These are phyloP conservation scores for Myiozetetes cayanensis DNA, from an alignment of 2,113 vertebrate species.

Conservation along the genomic window DNA sequence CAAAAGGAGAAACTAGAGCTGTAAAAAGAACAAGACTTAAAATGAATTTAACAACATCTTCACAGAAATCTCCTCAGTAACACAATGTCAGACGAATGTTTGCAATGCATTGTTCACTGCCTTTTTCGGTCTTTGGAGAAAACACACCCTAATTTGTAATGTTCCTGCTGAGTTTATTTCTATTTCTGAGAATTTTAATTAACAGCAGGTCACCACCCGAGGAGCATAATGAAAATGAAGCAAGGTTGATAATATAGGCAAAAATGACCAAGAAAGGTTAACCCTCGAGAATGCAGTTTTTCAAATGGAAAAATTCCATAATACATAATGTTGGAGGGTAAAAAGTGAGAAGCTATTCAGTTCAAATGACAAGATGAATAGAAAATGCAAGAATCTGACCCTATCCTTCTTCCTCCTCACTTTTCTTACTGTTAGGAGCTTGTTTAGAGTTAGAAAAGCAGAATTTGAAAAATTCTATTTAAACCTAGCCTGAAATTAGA, in stretches of 20 bases:
- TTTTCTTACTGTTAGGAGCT: background rate
- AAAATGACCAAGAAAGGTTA: background rate
- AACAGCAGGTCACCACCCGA: background rate
- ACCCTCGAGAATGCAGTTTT: background rate
- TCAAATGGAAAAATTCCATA: background rate
- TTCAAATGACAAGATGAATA: background rate
- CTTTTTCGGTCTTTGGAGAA: conserved; percentile 45
- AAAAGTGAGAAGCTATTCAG: background rate
- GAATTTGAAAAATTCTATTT: background rate
- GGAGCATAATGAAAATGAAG: conserved; percentile 24
- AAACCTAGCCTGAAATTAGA: background rate
- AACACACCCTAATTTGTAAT: conserved; percentile 9
- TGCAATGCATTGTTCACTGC: background rate
- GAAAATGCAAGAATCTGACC: background rate
- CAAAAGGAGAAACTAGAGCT: conserved; percentile 15
- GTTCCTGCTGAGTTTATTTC: conserved; percentile 34
- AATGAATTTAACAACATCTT: conserved; percentile 1
- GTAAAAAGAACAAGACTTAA: conserved; percentile 18
- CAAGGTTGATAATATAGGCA: background rate
- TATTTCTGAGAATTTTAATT: conserved; percentile 49
- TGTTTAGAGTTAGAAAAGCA: background rate
- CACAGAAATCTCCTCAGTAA: conserved; percentile 20
- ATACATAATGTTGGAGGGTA: background rate
- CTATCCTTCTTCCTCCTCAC: background rate
- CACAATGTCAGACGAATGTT: conserved; percentile 2